A percentile compares a stretch with the other conserved stretches of the same genome.
Evolutionary conservation across 1,140 invertebrate species (phyloP).

Genomic region (Aleiodes sp.): DNA sequence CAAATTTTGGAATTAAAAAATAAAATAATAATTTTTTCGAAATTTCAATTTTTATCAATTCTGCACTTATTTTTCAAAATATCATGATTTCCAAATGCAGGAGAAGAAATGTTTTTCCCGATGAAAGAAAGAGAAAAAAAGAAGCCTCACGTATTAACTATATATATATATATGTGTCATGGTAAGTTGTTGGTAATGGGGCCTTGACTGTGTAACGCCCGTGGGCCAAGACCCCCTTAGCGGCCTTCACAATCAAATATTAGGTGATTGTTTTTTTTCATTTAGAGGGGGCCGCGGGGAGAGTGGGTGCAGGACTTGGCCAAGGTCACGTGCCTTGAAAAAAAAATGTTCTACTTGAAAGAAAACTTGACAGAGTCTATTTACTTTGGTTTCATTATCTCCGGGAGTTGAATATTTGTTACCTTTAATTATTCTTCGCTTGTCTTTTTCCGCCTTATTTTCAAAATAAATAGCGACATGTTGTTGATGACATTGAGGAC

Average conservation of each 20-base stretch:
- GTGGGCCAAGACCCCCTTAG: neutral
- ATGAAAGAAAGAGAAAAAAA: neutral
- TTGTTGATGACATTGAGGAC: neutral
- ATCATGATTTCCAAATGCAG: too few species aligned
- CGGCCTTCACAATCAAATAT: conserved; percentile 36
- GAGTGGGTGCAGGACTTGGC: too few species aligned
- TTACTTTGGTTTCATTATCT: neutral
- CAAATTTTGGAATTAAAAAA: too few species aligned
- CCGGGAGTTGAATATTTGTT: too few species aligned
- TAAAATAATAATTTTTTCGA: too few species aligned
- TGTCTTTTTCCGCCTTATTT: neutral
- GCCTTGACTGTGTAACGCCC: conserved; percentile 35
- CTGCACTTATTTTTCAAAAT: too few species aligned
- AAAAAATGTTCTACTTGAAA: neutral
- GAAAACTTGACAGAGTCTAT: too few species aligned
- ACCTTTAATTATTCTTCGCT: neutral
- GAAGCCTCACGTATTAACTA: neutral
- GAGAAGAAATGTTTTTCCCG: too few species aligned
- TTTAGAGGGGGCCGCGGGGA: neutral
- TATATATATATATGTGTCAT: conserved; percentile 39
- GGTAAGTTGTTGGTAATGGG: conserved; percentile 41
- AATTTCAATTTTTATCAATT: too few species aligned
- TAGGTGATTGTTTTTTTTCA: conserved; percentile 29
- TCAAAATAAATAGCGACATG: neutral
- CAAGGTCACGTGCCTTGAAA: neutral